Percentiles rank a stretch among this genome's conserved stretches.
These are phyloP conservation scores for Polydrusus cervinus DNA, from an alignment of 2,888 invertebrate species.

Conservation along the genomic window DNA sequence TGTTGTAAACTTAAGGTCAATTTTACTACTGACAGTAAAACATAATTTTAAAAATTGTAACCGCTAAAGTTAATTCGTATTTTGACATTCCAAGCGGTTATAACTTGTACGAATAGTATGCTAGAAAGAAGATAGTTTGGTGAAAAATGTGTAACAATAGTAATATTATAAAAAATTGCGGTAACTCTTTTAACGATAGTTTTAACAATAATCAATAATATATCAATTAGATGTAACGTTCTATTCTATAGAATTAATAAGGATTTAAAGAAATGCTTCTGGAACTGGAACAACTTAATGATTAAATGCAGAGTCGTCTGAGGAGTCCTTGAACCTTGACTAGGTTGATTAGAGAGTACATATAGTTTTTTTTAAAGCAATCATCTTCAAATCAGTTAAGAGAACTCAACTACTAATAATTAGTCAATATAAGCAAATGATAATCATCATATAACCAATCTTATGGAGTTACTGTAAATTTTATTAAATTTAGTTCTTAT, in stretches of 20 bases:
- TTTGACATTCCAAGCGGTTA: slow-evolving; percentile 26
- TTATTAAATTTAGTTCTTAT: slow-evolving; percentile 12
- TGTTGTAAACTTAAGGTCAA: slow-evolving; percentile 26
- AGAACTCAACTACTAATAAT: not conserved
- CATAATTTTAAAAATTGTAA: slow-evolving; percentile 5
- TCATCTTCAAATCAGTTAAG: no score
- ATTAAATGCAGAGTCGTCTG: no score
- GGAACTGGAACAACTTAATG: not conserved
- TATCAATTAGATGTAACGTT: not conserved
- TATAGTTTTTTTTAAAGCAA: no score
- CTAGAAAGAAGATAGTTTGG: slow-evolving; percentile 17
- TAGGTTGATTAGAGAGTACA: no score
- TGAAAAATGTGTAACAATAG: slow-evolving; percentile 5
- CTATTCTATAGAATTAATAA: not conserved
- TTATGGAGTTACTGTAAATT: slow-evolving; percentile 24
- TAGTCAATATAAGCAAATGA: slow-evolving; percentile 19
- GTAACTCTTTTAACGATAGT: slow-evolving; percentile 6
- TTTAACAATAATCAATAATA: not conserved
- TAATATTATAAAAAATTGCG: not conserved
- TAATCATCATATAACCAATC: no score
- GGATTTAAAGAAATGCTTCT: not conserved
- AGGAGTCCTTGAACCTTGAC: no score
- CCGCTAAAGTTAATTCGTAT: not conserved
- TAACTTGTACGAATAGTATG: not conserved
- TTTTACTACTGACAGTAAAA: slow-evolving; percentile 21